Conservation (phyloP, 2,888 invertebrate species). For the Meandrusa payeni region DNA sequence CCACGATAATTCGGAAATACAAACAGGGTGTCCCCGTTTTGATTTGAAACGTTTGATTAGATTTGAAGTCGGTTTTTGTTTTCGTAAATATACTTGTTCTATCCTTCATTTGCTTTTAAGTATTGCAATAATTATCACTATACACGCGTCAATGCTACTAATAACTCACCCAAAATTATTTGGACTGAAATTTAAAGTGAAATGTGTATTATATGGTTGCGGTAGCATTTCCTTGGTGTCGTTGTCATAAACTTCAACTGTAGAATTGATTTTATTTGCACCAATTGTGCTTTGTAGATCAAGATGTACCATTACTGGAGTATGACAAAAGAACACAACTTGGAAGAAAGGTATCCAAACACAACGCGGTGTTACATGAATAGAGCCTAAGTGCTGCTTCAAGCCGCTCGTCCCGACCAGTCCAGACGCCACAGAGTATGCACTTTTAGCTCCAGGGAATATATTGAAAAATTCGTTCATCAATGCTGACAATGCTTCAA, state of each 20-base stretch:
- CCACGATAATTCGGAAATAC: no score
- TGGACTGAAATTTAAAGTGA: slow-evolving; percentile 55
- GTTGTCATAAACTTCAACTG: slow-evolving; percentile 56
- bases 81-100: no score
- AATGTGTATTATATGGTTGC: slow-evolving; percentile 53
- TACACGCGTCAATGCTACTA: no score
- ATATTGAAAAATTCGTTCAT: slow-evolving; percentile 68
- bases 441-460: slow-evolving; percentile 54
- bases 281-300: slow-evolving; percentile 45
- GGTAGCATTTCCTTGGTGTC: slow-evolving; percentile 52
- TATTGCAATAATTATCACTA: no score
- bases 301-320: slow-evolving; percentile 59
- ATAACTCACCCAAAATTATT: slow-evolving; percentile 53
- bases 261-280: slow-evolving; percentile 39
- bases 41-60: no score
- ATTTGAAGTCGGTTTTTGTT: no score
- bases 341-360: slow-evolving; percentile 69
- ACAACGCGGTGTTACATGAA: slow-evolving; percentile 44
- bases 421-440: slow-evolving; percentile 62
- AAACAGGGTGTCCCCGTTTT: no score
- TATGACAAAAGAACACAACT: slow-evolving; percentile 61
- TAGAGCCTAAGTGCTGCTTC: slow-evolving; percentile 46
- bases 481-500: slow-evolving; percentile 52
- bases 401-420: slow-evolving; percentile 52
- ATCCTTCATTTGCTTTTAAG: no score